Conservation (phyloP, 2,888 invertebrate species). For the Frankliniella fusca region DNA sequence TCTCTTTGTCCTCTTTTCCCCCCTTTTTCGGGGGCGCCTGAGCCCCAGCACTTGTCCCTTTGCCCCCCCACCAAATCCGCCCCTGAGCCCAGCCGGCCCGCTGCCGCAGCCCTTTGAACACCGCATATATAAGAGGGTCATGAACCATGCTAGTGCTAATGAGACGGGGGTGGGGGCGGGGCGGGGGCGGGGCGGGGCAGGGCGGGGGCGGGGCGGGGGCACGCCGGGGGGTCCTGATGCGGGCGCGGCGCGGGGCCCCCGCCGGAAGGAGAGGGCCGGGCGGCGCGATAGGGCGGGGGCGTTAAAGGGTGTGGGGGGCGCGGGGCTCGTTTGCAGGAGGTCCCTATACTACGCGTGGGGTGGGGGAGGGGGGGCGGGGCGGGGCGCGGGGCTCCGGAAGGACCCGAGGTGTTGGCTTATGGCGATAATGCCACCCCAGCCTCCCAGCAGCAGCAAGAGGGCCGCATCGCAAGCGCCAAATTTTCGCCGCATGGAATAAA, state of each 20-base stretch:
- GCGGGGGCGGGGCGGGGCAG: background rate
- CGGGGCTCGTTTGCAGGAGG: background rate
- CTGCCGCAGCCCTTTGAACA: constrained; percentile 5
- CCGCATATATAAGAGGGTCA: background rate
- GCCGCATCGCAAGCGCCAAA: no score
- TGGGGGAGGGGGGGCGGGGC: background rate
- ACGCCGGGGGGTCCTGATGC: background rate
- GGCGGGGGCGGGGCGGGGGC: background rate
- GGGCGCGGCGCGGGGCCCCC: background rate
- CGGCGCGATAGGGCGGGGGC: background rate
- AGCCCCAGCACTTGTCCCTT: no score
- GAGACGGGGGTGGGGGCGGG: background rate
- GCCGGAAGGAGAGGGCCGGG: background rate
- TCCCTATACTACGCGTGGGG: background rate
- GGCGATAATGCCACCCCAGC: background rate
- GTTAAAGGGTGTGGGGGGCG: background rate
- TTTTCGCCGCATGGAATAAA: no score
- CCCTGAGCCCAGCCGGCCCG: background rate
- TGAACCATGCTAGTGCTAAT: constrained; percentile 19
- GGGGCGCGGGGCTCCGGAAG: background rate
- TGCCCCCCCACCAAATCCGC: background rate
- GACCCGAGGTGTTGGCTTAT: background rate
- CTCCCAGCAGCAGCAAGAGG: background rate
- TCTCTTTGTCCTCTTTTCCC: no score
- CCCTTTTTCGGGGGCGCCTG: no score